A percentile compares a stretch with the other conserved stretches of the same genome.
phyloP scores from a whole-genome alignment of 1,140 invertebrate genomes.

The Trichonephila clavipes region DNA sequence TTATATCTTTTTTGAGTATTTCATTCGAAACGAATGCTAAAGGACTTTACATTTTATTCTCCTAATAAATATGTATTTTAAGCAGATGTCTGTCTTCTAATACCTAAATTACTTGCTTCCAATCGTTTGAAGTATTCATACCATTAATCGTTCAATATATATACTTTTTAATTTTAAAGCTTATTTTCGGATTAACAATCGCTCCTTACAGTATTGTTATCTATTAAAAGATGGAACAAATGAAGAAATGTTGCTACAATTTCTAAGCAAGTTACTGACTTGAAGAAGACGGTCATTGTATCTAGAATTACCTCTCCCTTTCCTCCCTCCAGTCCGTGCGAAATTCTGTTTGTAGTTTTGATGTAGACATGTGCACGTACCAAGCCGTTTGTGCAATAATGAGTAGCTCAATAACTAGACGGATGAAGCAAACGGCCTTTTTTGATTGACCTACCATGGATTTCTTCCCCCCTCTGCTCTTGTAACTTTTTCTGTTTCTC shows the following conservation, averaged over 20 bases:
- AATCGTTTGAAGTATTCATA: too few relatives aligned
- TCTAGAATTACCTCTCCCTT: background rate
- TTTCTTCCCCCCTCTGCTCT: background rate
- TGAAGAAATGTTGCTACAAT: background rate
- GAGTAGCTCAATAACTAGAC: background rate
- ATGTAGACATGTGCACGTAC: background rate
- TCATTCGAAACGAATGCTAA: too few relatives aligned
- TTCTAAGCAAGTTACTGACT: background rate
- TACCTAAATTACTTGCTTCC: too few relatives aligned
- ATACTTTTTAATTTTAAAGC: background rate
- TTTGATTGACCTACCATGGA: conserved; percentile 11
- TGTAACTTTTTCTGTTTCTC: background rate
- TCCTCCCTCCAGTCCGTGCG: background rate
- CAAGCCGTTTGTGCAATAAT: background rate
- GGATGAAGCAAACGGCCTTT: conserved; percentile 12
- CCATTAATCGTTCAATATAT: too few relatives aligned
- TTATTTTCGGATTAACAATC: background rate
- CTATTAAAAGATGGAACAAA: background rate
- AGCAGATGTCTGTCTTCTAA: too few relatives aligned
- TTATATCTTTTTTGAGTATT: too few relatives aligned
- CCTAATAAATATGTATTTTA: too few relatives aligned
- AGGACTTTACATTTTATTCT: too few relatives aligned
- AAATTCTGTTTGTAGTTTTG: background rate
- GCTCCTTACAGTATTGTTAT: background rate
- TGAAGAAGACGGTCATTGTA: background rate